Percentiles rank a stretch among this genome's conserved stretches.
These are phyloP conservation scores for Pimephales promelas DNA, from an alignment of 2,113 vertebrate species.

Conservation along the genomic window DNA sequence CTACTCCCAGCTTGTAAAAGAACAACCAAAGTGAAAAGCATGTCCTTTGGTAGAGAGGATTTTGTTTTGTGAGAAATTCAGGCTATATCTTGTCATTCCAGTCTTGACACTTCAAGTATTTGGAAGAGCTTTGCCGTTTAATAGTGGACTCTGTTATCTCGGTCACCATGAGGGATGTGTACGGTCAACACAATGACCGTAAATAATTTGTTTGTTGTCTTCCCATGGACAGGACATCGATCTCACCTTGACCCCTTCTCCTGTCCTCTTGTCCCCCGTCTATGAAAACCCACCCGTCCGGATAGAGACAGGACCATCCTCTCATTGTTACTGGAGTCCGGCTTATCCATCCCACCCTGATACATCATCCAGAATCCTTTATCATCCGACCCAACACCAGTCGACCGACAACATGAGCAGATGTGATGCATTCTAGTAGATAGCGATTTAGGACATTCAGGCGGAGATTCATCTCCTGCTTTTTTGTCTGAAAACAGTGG, in stretches of 20 bases:
- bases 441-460: not conserved
- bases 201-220: slow-evolving; percentile 26
- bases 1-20: slow-evolving; percentile 55
- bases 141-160: slow-evolving; percentile 25
- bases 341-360: slow-evolving; percentile 38
- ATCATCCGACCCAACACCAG: not conserved
- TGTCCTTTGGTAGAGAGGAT: slow-evolving; percentile 16
- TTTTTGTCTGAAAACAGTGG: too few species aligned
- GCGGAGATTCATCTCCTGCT: not conserved
- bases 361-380: not conserved
- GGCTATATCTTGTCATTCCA: not conserved
- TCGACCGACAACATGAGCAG: slow-evolving; percentile 8
- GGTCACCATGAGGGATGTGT: slow-evolving; percentile 9
- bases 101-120: not conserved
- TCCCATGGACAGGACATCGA: slow-evolving; percentile 49
- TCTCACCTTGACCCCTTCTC: slow-evolving; percentile 69
- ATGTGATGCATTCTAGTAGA: not conserved
- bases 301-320: slow-evolving; percentile 67
- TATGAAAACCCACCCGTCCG: slow-evolving; percentile 36
- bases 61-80: not conserved
- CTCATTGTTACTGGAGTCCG: slow-evolving; percentile 68
- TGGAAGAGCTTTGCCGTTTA: slow-evolving; percentile 15
- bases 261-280: slow-evolving; percentile 22
- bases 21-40: slow-evolving; percentile 57
- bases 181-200: not conserved